phyloP scores from a whole-genome alignment of 2,797 vertebrate genomes.

The Ambastaia sidthimunki region DNA sequence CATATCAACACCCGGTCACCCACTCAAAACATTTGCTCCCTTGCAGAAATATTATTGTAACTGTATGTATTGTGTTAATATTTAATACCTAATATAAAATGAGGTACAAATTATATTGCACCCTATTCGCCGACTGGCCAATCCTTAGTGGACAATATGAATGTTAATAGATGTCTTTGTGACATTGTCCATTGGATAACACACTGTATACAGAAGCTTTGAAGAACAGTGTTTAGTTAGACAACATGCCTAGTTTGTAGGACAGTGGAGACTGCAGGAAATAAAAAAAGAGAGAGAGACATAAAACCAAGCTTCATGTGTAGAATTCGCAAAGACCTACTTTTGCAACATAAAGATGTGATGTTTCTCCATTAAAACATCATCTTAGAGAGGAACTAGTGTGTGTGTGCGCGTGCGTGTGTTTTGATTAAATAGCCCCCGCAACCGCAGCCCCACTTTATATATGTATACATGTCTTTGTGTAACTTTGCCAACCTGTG shows the following conservation, averaged over 20 bases:
- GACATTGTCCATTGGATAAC: too few species aligned
- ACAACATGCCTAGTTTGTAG: constrained; percentile 24
- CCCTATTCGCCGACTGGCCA: too few species aligned
- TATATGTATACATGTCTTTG: constrained; percentile 25
- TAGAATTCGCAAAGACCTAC: constrained; percentile 65
- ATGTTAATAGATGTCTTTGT: too few species aligned
- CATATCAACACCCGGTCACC: too few species aligned
- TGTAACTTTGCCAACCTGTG: constrained; percentile 31
- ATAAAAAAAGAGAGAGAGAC: background rate
- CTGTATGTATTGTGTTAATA: too few species aligned
- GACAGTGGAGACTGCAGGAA: background rate
- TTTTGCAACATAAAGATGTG: constrained; percentile 50
- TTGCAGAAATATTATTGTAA: too few species aligned
- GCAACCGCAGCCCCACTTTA: constrained; percentile 23
- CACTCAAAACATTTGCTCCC: too few species aligned
- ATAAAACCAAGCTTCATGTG: constrained; percentile 44
- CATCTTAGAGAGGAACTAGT: constrained; percentile 7
- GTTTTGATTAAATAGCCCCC: constrained; percentile 24
- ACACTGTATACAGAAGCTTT: too few species aligned
- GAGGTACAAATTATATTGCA: too few species aligned
- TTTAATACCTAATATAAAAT: too few species aligned
- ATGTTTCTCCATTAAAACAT: constrained; percentile 32
- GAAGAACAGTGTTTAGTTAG: too few species aligned
- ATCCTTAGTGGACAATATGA: too few species aligned
- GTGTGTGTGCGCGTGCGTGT: constrained; percentile 25